A percentile compares a stretch with the other conserved stretches of the same genome.
phyloP scores from a whole-genome alignment of 2,888 invertebrate genomes.

The Trissolcus brochymenae region DNA sequence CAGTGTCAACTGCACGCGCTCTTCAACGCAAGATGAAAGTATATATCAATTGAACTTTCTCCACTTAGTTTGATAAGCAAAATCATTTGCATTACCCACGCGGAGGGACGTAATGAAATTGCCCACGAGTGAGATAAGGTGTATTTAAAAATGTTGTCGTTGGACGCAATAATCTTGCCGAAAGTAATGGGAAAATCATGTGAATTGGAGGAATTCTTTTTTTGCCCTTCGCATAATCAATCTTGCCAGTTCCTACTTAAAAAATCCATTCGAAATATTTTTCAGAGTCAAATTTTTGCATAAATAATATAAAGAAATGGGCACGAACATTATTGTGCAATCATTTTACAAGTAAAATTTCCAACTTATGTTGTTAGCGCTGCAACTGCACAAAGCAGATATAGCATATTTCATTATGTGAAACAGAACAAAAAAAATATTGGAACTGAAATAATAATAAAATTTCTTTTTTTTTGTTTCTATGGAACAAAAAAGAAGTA shows the following conservation, averaged over 20 bases:
- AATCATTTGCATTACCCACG: conserved; percentile 3
- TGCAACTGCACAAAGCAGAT: no score
- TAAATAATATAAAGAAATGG: conserved; percentile 1
- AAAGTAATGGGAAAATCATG: conserved; percentile 17
- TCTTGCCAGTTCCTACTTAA: no score
- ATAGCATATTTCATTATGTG: no score
- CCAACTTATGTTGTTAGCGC: no score
- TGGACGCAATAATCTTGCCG: conserved; percentile 7
- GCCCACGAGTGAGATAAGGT: not conserved
- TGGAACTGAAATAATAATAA: no score
- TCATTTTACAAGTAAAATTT: no score
- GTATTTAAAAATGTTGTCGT: conserved; percentile 11
- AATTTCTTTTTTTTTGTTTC: no score
- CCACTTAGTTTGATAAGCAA: conserved; percentile 11
- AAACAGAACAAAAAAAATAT: no score
- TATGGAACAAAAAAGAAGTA: no score
- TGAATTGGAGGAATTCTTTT: not conserved
- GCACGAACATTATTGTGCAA: no score
- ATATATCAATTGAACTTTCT: conserved; percentile 15
- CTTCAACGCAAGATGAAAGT: conserved; percentile 5
- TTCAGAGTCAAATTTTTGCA: not conserved
- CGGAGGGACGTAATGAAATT: not conserved
- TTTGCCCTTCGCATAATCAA: no score
- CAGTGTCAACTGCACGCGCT: conserved; percentile 1
- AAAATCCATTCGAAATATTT: no score